These are phyloP conservation scores for Therioaphis trifolii DNA, from an alignment of 2,888 invertebrate genomes.

Conservation along the genomic window DNA sequence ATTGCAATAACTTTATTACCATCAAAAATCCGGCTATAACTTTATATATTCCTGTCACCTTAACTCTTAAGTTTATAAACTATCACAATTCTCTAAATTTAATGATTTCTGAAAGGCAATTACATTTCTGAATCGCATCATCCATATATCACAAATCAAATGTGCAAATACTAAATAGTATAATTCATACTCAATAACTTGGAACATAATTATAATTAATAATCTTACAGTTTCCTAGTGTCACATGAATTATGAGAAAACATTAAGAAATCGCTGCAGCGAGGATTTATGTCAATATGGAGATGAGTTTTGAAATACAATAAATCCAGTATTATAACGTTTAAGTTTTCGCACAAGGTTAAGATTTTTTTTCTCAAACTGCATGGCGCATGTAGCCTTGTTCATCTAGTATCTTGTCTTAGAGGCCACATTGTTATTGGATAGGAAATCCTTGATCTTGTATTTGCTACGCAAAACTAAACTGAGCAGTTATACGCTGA, in stretches of 20 bases:
- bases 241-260: neutral
- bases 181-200: too few species aligned
- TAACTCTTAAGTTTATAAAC: too few species aligned
- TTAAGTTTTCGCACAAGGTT: constrained; percentile 51
- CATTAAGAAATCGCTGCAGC: neutral
- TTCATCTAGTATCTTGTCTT: neutral
- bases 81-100: too few species aligned
- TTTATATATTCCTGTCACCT: too few species aligned
- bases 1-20: too few species aligned
- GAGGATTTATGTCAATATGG: constrained; percentile 24
- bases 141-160: too few species aligned
- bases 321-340: constrained; percentile 24
- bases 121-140: too few species aligned
- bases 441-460: constrained; percentile 60
- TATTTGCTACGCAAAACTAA: neutral
- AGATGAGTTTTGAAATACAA: constrained; percentile 34
- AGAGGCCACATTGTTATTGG: constrained; percentile 33
- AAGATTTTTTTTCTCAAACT: neutral
- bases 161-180: too few species aligned
- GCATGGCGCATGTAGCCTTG: constrained; percentile 27
- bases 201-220: too few species aligned
- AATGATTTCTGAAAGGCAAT: too few species aligned
- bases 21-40: too few species aligned
- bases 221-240: too few species aligned
- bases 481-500: neutral